Conservation (phyloP, 2,113 vertebrate species). For the Phalacrocorax aristotelis region DNA sequence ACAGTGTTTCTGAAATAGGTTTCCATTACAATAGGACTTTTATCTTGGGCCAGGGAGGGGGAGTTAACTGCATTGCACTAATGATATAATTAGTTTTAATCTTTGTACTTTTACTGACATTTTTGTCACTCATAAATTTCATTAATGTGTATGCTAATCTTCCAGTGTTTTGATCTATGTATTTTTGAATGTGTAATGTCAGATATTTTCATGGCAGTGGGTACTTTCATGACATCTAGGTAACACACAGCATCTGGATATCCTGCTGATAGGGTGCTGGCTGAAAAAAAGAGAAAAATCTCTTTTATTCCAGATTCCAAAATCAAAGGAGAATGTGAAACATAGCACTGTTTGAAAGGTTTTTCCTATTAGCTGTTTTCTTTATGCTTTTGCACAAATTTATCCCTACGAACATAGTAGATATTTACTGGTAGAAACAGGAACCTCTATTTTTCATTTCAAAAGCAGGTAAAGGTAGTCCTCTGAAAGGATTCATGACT, state of each 20-base stretch:
- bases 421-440: neutral
- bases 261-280: neutral
- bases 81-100: neutral
- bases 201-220: neutral
- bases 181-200: neutral
- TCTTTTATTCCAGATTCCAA: neutral
- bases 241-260: neutral
- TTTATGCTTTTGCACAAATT: neutral
- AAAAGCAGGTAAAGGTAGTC: neutral
- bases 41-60: neutral
- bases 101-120: neutral
- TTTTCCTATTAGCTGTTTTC: neutral
- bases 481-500: neutral
- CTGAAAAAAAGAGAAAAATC: neutral
- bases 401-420: neutral
- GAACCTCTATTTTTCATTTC: neutral
- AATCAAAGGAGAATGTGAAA: neutral
- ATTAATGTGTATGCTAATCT: neutral
- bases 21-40: neutral
- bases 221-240: neutral
- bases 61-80: neutral
- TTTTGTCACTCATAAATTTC: neutral
- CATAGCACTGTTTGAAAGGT: neutral
- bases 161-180: neutral
- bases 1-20: neutral